Evolutionary conservation across 2,888 invertebrate genomes (phyloP).

Genomic region (Drosophila eohydei): DNA sequence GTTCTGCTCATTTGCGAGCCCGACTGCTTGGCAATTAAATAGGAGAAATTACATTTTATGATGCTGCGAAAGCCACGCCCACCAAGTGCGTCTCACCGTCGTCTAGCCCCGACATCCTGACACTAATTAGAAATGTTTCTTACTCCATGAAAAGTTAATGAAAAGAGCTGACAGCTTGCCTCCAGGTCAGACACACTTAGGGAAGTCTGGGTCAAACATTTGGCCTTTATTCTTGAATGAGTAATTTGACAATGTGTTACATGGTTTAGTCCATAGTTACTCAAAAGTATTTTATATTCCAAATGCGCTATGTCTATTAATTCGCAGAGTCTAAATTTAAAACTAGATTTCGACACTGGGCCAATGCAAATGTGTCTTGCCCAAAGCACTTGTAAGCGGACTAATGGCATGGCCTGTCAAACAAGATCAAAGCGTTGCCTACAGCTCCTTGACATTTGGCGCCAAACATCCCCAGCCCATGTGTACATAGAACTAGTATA

Average conservation of each 20-base stretch:
- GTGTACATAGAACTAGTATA: conserved; percentile 1
- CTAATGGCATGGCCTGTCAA: conserved; percentile 36
- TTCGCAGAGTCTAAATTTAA: not conserved
- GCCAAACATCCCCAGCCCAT: conserved; percentile 31
- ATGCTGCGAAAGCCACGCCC: conserved; percentile 44
- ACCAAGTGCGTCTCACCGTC: conserved; percentile 5
- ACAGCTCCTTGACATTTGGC: conserved; percentile 66
- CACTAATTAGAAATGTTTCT: conserved; percentile 38
- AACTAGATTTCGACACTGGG: not conserved
- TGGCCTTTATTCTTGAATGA: not conserved
- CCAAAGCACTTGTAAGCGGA: conserved; percentile 36
- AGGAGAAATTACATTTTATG: conserved; percentile 70
- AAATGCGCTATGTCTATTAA: too few relatives aligned
- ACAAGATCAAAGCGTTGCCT: conserved; percentile 71
- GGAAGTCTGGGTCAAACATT: not conserved
- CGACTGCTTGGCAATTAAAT: conserved; percentile 65
- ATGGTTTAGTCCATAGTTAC: not conserved
- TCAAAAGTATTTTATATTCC: not conserved
- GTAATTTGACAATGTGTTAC: too few relatives aligned
- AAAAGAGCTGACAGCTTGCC: conserved; percentile 20
- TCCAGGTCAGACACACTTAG: conserved; percentile 3
- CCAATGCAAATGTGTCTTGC: conserved; percentile 16
- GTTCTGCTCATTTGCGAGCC: conserved; percentile 51
- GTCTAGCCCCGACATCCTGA: conserved; percentile 9
- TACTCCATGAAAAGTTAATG: conserved; percentile 14